Evolutionary conservation across 92 coral and sea anemone genomes (phyloP).

Genomic region (Desmophyllum pertusum): DNA sequence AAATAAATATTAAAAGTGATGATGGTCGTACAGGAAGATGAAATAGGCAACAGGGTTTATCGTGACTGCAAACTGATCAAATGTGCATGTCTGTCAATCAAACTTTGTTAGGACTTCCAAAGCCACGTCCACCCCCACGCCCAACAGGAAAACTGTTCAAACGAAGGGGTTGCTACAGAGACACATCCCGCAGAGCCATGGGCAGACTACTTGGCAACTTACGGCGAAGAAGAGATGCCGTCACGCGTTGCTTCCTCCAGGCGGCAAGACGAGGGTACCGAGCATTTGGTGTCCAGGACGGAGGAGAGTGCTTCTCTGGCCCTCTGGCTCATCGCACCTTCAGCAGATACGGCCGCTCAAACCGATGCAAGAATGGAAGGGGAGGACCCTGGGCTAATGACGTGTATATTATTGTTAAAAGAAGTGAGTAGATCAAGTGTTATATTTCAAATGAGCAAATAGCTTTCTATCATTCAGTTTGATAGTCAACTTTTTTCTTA

Average conservation of each 20-base stretch:
- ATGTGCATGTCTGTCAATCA: neutral
- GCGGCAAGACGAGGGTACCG: conserved; percentile 45
- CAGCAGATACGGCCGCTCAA: conserved; percentile 48
- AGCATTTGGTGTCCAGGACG: conserved; percentile 45
- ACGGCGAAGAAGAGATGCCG: conserved; percentile 42
- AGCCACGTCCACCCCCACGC: conserved; percentile 66
- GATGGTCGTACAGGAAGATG: neutral
- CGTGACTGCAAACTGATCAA: neutral
- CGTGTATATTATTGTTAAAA: conserved; percentile 48
- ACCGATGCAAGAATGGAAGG: conserved; percentile 43
- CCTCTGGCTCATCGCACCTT: conserved; percentile 36
- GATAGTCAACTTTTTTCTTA: neutral
- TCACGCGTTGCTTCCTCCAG: conserved; percentile 47
- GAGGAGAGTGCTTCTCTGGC: conserved; percentile 53
- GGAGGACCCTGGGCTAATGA: conserved; percentile 61
- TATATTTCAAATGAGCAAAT: neutral
- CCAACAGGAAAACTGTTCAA: conserved; percentile 53
- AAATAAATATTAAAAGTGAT: no score
- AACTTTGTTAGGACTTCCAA: conserved; percentile 50
- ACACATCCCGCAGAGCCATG: conserved; percentile 47
- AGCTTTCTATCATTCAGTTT: neutral
- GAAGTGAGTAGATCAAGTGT: conserved; percentile 23
- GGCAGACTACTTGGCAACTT: conserved; percentile 28
- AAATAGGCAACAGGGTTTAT: neutral
- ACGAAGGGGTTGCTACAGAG: conserved; percentile 47